Conservation (phyloP, 2,888 invertebrate genomes). For the Capitulum mitella region DNA sequence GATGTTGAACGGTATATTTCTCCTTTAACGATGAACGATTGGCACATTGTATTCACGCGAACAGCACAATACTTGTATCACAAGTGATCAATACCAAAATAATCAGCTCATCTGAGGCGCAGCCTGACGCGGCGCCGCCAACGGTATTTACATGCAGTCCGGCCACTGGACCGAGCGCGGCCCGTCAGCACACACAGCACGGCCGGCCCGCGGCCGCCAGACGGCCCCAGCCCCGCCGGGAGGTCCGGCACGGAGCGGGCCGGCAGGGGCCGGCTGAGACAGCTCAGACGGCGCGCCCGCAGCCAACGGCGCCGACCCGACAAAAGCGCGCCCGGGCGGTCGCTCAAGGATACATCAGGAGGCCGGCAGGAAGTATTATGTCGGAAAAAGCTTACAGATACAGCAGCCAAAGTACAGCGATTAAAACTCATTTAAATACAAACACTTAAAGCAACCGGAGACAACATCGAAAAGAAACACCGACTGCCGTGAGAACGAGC, state of each 20-base stretch:
- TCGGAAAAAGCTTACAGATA: not conserved
- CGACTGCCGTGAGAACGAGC: not conserved
- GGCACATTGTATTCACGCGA: slow-evolving; percentile 21
- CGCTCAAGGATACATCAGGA: not conserved
- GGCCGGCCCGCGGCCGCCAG: not conserved
- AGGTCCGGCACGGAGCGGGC: not conserved
- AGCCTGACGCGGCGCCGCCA: not conserved
- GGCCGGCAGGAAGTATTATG: not conserved
- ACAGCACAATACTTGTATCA: slow-evolving; percentile 24
- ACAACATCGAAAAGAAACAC: not conserved
- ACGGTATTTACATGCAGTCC: not conserved
- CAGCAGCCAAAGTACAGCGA: not conserved
- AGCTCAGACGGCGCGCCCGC: not conserved
- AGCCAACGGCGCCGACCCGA: no score
- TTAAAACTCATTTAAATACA: slow-evolving; percentile 3
- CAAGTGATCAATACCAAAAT: slow-evolving; percentile 24
- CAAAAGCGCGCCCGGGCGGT: no score
- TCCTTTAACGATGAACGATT: slow-evolving; percentile 24
- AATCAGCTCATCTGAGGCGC: not conserved
- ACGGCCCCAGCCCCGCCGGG: not conserved
- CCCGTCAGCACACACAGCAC: no score
- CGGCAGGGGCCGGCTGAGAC: not conserved
- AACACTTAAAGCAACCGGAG: slow-evolving; percentile 7
- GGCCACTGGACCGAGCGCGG: not conserved
- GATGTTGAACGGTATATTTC: slow-evolving; percentile 17